phyloP scores from a whole-genome alignment of 2,113 vertebrate species.

The Cercocebus atys region DNA sequence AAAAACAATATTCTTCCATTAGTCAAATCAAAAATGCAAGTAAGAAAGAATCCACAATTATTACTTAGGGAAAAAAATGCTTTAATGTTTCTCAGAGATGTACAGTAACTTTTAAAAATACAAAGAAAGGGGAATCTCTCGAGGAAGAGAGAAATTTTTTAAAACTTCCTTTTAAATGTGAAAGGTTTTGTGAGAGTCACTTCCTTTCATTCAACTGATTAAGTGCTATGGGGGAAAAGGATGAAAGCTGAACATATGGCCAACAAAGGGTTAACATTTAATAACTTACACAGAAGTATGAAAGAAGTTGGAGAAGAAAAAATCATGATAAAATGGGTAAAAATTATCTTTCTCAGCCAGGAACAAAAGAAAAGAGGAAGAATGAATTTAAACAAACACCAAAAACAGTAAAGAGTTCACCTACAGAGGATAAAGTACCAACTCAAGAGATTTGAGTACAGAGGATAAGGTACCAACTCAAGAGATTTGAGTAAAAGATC shows the following conservation, averaged over 20 bases:
- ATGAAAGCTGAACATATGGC: background rate
- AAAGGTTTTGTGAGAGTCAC: background rate
- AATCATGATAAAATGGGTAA: background rate
- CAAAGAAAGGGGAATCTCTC: background rate
- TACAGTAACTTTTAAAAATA: conserved; percentile 23
- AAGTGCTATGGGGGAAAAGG: background rate
- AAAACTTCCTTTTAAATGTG: background rate
- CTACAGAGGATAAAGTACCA: background rate
- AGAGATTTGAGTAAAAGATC: background rate
- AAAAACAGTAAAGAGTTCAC: conserved; percentile 25
- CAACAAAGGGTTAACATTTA: conserved; percentile 14
- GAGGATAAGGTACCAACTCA: background rate
- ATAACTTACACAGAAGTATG: background rate
- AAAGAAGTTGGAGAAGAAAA: background rate
- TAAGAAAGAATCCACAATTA: background rate
- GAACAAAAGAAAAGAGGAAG: conserved; percentile 30
- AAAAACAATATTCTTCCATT: conserved; percentile 49
- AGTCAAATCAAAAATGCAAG: conserved; percentile 48
- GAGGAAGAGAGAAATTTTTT: background rate
- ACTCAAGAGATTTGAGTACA: background rate
- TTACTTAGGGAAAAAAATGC: background rate
- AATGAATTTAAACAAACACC: background rate
- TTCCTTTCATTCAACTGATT: background rate
- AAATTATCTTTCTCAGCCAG: background rate
- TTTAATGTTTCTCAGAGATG: background rate